Evolutionary conservation across 2,113 vertebrate species (phyloP).

Genomic region (Chionis minor): DNA sequence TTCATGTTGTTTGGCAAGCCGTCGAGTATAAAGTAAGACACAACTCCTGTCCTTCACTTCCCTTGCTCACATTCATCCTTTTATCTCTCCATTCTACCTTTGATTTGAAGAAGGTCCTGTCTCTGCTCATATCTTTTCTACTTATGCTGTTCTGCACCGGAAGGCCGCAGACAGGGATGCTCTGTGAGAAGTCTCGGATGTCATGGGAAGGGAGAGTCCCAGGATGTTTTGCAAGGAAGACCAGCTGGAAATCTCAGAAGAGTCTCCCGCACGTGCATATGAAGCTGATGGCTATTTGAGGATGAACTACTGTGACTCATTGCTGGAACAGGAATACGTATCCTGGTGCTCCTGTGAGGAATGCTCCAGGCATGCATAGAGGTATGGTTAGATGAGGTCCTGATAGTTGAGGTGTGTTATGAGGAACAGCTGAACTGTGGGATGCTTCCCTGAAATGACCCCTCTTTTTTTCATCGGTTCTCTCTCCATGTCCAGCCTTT

Average conservation of each 20-base stretch:
- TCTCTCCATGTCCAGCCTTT: background rate
- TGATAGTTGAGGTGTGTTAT: background rate
- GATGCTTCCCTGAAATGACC: background rate
- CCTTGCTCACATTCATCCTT: background rate
- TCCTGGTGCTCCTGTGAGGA: background rate
- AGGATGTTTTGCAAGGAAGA: background rate
- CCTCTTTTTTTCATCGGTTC: background rate
- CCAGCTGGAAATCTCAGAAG: background rate
- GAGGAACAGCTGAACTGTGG: background rate
- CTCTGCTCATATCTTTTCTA: background rate
- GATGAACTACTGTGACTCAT: background rate
- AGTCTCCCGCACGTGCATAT: background rate
- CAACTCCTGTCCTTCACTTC: background rate
- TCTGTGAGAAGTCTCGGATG: background rate
- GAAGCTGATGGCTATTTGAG: background rate
- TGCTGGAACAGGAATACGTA: background rate
- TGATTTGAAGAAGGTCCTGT: background rate
- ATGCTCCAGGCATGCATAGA: background rate
- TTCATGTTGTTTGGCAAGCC: background rate
- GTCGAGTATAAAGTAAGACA: background rate
- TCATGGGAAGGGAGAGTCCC: background rate
- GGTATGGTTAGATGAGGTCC: background rate
- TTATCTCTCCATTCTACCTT: background rate
- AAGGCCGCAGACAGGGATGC: background rate
- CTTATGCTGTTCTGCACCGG: background rate